A percentile compares a stretch with the other conserved stretches of the same genome.
Conservation (phyloP, 2,113 vertebrate species). For the Mesocricetus auratus region DNA sequence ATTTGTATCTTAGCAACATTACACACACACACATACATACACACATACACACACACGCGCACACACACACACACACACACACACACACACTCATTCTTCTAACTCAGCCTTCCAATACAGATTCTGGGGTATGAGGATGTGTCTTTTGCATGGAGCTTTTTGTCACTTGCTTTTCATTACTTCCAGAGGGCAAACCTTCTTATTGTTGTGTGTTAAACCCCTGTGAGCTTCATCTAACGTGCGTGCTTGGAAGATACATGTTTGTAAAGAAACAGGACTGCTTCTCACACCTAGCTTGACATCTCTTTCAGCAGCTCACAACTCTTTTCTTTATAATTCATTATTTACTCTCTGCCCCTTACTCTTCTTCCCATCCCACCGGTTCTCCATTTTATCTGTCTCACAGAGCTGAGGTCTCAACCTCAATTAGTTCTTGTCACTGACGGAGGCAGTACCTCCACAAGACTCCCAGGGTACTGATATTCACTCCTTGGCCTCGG, state of each 20-base stretch:
- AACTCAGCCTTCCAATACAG: not conserved
- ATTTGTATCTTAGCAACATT: constrained; percentile 10
- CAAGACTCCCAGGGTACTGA: not conserved
- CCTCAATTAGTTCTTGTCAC: not conserved
- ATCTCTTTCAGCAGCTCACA: not conserved
- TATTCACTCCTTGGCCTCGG: not conserved
- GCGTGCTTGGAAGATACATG: not conserved
- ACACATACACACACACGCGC: not conserved
- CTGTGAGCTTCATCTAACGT: not conserved
- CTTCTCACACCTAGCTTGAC: not conserved
- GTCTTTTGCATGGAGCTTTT: constrained; percentile 38
- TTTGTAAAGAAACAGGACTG: not conserved
- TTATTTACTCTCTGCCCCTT: not conserved
- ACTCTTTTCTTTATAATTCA: not conserved
- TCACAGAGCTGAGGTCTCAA: not conserved
- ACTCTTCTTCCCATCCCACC: not conserved
- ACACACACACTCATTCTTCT: not conserved
- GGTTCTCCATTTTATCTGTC: no score
- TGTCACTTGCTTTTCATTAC: constrained; percentile 21
- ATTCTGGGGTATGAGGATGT: not conserved
- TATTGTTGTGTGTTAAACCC: not conserved
- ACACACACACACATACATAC: not conserved
- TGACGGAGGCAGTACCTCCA: not conserved
- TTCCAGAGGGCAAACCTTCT: not conserved
- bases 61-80: not conserved